A percentile compares a stretch with the other conserved stretches of the same genome.
phyloP scores from a whole-genome alignment of 2,113 vertebrate genomes.

The Halcyon malimbica region DNA sequence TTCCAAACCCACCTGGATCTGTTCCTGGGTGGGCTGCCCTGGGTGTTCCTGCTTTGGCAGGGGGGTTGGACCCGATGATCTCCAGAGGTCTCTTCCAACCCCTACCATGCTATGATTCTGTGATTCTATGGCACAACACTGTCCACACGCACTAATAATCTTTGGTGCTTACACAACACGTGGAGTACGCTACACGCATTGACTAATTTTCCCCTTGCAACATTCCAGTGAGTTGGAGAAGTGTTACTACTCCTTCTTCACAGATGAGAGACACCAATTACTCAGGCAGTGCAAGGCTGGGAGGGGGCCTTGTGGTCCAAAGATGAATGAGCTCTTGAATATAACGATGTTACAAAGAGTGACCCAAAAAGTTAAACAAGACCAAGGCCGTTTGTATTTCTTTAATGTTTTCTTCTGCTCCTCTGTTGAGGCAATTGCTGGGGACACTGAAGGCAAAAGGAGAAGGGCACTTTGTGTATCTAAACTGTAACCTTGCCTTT shows the following conservation, averaged over 20 bases:
- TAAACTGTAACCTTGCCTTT: not conserved
- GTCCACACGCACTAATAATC: not conserved
- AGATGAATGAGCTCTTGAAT: not conserved
- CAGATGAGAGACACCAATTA: not conserved
- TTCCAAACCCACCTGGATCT: no score
- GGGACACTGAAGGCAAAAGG: not conserved
- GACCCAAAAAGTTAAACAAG: not conserved
- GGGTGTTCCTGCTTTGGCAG: no score
- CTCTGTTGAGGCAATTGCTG: not conserved
- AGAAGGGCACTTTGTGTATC: not conserved
- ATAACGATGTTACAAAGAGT: not conserved
- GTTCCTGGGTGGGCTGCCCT: no score
- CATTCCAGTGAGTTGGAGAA: not conserved
- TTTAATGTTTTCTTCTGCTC: not conserved
- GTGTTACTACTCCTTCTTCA: not conserved
- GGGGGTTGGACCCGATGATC: no score
- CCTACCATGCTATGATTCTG: no score
- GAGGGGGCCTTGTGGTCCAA: fast-evolving
- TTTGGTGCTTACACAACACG: not conserved
- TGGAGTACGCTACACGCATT: fast-evolving
- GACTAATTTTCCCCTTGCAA: not conserved
- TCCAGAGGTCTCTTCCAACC: no score
- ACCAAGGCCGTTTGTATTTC: not conserved
- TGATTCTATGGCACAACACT: not conserved
- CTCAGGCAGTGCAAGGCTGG: fast-evolving